phyloP scores from a whole-genome alignment of 2,113 vertebrate species.

The Spea multiplicata region DNA sequence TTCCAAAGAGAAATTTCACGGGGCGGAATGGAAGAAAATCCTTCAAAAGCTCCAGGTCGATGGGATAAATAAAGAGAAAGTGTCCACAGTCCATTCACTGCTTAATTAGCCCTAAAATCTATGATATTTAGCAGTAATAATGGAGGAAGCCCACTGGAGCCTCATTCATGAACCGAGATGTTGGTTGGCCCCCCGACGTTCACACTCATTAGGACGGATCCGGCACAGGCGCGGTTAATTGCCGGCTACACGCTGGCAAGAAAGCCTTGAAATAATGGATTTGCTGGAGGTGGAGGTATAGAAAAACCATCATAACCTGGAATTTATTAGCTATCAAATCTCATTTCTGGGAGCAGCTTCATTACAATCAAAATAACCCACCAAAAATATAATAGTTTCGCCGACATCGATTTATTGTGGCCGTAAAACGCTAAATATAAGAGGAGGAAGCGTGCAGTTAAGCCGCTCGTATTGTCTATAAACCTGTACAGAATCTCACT shows the following conservation, averaged over 20 bases:
- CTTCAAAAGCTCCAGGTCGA: no score
- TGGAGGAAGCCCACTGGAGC: no score
- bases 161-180: no score
- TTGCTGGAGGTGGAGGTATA: constrained; percentile 52
- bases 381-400: constrained; percentile 64
- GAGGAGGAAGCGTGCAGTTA: constrained; percentile 53
- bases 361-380: constrained; percentile 65
- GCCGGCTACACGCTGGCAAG: constrained; percentile 52
- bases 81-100: no score
- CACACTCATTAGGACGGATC: no score
- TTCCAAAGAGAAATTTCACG: no score
- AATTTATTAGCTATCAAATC: constrained; percentile 61
- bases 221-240: constrained; percentile 14
- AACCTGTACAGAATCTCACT: constrained; percentile 58
- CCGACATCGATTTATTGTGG: constrained; percentile 63
- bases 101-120: background rate
- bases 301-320: constrained; percentile 55
- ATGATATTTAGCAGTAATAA: no score
- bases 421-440: constrained; percentile 62
- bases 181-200: no score
- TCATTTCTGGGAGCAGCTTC: constrained; percentile 56
- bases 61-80: no score
- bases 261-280: constrained; percentile 63
- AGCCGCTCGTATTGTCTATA: constrained; percentile 55
- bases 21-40: no score